A percentile compares a stretch with the other conserved stretches of the same genome.
Evolutionary conservation across 2,888 invertebrate genomes (phyloP).

Genomic region (Nineta flava): DNA sequence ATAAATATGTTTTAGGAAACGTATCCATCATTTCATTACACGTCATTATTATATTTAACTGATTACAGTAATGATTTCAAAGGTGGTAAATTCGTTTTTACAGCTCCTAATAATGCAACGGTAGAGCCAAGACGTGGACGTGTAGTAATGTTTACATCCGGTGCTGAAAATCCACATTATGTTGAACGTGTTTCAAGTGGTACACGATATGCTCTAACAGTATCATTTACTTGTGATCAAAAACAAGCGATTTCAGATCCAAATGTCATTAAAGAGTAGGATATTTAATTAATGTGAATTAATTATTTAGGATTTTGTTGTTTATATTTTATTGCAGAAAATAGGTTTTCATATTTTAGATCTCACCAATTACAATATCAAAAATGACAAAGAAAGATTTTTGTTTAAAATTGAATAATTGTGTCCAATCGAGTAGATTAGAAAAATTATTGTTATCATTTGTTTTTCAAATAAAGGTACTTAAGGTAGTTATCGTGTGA

Average conservation of each 20-base stretch:
- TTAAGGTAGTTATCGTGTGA: no score
- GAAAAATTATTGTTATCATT: no score
- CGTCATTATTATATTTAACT: constrained; percentile 63
- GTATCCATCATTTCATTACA: constrained; percentile 75
- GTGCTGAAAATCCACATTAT: constrained; percentile 67
- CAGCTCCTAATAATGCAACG: constrained; percentile 45
- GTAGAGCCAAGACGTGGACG: constrained; percentile 66
- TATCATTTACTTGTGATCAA: constrained; percentile 73
- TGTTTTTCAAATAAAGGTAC: no score
- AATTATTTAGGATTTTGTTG: background rate
- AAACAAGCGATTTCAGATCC: constrained; percentile 49
- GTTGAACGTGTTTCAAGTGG: constrained; percentile 68
- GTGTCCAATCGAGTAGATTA: no score
- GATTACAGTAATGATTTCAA: constrained; percentile 61
- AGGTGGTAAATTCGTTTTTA: constrained; percentile 70
- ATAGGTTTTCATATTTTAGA: no score
- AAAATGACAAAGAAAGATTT: no score
- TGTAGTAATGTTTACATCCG: constrained; percentile 74
- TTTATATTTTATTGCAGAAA: no score
- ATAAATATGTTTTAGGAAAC: constrained; percentile 45
- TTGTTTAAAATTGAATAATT: no score
- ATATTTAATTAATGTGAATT: background rate
- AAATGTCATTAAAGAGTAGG: constrained; percentile 9
- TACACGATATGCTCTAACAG: constrained; percentile 62
- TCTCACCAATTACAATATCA: no score